Base-by-base conservation (phyloP, 1,140 invertebrate species). In the Euwallacea fornicatus region DNA sequence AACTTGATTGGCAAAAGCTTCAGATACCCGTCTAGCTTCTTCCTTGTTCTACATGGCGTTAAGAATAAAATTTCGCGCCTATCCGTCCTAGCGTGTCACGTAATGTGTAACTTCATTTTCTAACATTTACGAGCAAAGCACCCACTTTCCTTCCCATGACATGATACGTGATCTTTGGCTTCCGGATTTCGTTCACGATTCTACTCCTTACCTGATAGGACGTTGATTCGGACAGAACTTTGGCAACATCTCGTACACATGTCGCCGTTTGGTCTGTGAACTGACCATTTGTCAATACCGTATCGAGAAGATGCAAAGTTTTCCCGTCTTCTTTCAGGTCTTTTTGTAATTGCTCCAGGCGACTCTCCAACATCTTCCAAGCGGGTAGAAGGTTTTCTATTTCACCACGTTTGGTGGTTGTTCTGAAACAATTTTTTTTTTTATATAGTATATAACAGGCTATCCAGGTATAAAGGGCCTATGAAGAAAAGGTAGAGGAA, bases 161-260 rank as follows among this genome's bases (percentile, higher is more conserved):
- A 50, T 11, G 13, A 50, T 50, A 50, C 16, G 54, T 9, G 11
- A 50, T 50, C 46, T 50, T 13, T 13, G 13, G 46, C 46, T 50
- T 50, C 13, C 9, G 13, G 13, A 13, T 50, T 16, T 9, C 54
- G 11, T n/a, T 41, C 21, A 11, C 11, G 47, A 47, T 10, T 8
- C 11, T 21, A 56, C 8, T 11, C 54, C 42, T 73, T 72, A 77
- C 76, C 75, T 77, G 73, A 44, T 69, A 61, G 7, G 74, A 55
- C 11, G 77, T 77, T 7, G 78, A 88, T 76, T 91, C 90, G 7
- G 89, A 90, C 10, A 92, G 82, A 42, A 91, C 80, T 77, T 88
- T 86, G 2, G 89, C 88, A 13, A 91, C 87, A 75, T 89, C 85
- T 59, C 88, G 84, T 9, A 90, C 86, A 44, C 88, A 88, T 16